phyloP scores from a whole-genome alignment of 2,797 vertebrate genomes.

The Odontamblyopus rebecca region DNA sequence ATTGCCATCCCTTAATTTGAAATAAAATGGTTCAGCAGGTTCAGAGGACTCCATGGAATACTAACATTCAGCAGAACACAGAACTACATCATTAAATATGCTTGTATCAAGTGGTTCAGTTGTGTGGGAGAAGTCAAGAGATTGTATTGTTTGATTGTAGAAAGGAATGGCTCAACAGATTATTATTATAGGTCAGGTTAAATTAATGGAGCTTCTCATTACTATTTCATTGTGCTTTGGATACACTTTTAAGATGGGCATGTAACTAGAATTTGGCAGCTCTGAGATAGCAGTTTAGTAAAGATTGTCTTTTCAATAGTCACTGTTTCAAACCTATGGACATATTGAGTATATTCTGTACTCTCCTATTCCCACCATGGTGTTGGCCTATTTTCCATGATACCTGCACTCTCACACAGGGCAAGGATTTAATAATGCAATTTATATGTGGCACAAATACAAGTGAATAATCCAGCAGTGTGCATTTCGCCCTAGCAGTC shows the following conservation, averaged over 20 bases:
- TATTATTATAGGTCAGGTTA: too few relatives aligned
- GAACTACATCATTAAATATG: too few relatives aligned
- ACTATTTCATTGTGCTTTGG: too few relatives aligned
- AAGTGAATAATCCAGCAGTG: conserved; percentile 20
- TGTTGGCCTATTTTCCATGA: conserved; percentile 22
- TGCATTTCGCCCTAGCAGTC: conserved; percentile 7
- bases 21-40: too few relatives aligned
- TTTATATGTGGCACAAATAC: conserved; percentile 21
- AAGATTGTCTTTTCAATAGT: neutral
- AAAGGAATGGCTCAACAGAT: too few relatives aligned
- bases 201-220: too few relatives aligned
- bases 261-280: neutral
- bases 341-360: neutral
- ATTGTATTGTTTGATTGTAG: too few relatives aligned
- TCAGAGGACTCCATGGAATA: too few relatives aligned
- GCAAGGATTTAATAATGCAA: conserved; percentile 30
- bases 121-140: too few relatives aligned
- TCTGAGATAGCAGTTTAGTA: neutral
- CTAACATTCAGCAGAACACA: too few relatives aligned
- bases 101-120: too few relatives aligned
- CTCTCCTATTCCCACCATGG: conserved; percentile 3
- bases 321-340: neutral
- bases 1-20: too few relatives aligned
- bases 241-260: neutral
- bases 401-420: conserved; percentile 22